Evolutionary conservation across 2,888 invertebrate genomes (phyloP), one percentile per base, ranked within the genome.

Genomic region (Carcina quercana): DNA sequence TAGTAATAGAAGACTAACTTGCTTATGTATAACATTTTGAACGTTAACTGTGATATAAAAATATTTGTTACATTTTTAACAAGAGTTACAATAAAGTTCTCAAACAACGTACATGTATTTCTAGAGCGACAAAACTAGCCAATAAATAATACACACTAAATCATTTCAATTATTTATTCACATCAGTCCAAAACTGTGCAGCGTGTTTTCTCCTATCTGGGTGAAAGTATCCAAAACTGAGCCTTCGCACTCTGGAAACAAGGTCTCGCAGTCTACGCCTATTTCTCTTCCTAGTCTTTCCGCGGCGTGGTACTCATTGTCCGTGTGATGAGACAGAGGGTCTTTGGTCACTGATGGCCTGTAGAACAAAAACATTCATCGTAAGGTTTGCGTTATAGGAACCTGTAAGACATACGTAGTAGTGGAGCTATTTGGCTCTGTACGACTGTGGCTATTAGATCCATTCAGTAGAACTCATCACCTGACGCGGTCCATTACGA

Each of bases 311-410:
- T 91, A 93, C 59, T 91, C 91, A 43, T 88, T 89, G 65, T 92
- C 91, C 0, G 85, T 82, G 58, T 90, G 86, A 37, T 88, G 86
- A 3, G 88, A 87, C 12, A 90, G 54, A 1, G 67, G 51, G 50
- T 93, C 93, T 13, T 68, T 76, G 0, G 91, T 92, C 15, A 89
- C 83, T 10, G 93, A 92, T 13, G 93, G 92, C 12, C 91, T 91
- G 65, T 10, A 24, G 19, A 22, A 13, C 10, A 30, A 15, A 6
- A 12, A 11, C n/a, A 10, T 2, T 30, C 7, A 8, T 4, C 5
- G 5, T 10, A 22, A 22, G 22, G 10, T 22, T 22, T 2, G 5
- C 10, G 22, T 22, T 22, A 22, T 10, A 10, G 10, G 8, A 22
- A 22, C 8, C n/a, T n/a, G n/a, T n/a, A n/a, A n/a, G n/a, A n/a